phyloP scores from a whole-genome alignment of 2,113 vertebrate genomes.

The Aegypius monachus region DNA sequence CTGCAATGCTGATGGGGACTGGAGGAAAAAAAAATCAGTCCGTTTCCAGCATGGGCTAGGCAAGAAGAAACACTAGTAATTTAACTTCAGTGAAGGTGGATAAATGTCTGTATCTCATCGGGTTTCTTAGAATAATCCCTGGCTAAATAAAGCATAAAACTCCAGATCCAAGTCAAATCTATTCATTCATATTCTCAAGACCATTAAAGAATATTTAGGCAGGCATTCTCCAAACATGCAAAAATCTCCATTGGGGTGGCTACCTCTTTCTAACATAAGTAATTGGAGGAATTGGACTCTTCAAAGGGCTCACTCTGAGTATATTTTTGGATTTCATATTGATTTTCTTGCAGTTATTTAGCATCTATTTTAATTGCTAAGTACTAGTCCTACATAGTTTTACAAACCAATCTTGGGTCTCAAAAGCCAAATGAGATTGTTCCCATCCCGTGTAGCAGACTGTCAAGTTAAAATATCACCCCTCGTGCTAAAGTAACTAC shows the following conservation, averaged over 20 bases:
- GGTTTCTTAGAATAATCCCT: neutral
- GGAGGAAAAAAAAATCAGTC: no score
- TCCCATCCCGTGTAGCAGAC: neutral
- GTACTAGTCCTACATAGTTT: neutral
- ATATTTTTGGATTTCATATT: neutral
- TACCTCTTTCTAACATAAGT: neutral
- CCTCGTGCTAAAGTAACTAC: neutral
- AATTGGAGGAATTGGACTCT: neutral
- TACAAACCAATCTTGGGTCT: neutral
- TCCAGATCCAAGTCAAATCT: neutral
- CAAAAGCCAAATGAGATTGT: neutral
- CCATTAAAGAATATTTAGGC: neutral
- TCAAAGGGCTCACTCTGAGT: neutral
- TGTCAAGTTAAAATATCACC: neutral
- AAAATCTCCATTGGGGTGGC: rapidly evolving
- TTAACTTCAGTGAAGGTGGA: neutral
- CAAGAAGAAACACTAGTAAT: neutral
- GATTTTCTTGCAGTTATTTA: neutral
- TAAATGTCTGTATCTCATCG: neutral
- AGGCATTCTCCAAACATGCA: neutral
- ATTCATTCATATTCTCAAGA: neutral
- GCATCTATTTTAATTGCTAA: neutral
- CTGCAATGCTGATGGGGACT: neutral
- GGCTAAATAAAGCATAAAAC: neutral
- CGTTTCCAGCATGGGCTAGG: neutral